Evolutionary conservation across 2,888 invertebrate genomes (phyloP).

Genomic region (Beris morrisii): DNA sequence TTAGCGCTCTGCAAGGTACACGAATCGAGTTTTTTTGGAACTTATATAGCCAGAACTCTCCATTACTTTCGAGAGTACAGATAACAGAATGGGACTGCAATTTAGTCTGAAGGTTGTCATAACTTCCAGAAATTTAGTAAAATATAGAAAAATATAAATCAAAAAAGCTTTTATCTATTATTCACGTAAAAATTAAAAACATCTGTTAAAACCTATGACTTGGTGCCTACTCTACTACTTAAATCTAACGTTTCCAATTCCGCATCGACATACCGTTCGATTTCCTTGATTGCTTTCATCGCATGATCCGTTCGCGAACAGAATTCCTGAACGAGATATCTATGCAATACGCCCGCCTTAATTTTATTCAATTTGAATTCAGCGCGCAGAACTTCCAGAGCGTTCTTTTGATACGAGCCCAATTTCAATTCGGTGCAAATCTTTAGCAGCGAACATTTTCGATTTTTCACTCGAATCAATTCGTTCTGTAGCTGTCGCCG

Average conservation of each 20-base stretch:
- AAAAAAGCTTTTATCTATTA: no score
- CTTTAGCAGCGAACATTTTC: conserved; percentile 48
- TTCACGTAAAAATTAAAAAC: no score
- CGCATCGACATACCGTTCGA: conserved; percentile 46
- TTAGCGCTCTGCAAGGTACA: no score
- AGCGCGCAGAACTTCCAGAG: conserved; percentile 46
- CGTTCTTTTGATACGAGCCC: conserved; percentile 47
- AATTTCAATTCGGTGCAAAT: conserved; percentile 48
- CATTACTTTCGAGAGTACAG: no score
- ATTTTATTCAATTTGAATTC: conserved; percentile 47
- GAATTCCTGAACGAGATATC: conserved; percentile 45
- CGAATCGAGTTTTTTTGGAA: no score
- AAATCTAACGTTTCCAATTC: conserved; percentile 41
- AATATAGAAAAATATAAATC: no score
- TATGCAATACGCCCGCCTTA: conserved; percentile 47
- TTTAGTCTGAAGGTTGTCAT: no score
- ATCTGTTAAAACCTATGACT: background rate
- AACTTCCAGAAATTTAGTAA: no score
- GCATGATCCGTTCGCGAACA: conserved; percentile 47
- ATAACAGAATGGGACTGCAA: no score
- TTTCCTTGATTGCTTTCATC: conserved; percentile 49
- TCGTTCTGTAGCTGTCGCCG: conserved; percentile 44
- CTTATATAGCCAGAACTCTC: no score
- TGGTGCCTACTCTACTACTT: background rate
- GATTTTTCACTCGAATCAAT: conserved; percentile 43